phyloP scores from a whole-genome alignment of 1,140 invertebrate species.

The Pteromalus puparum region DNA sequence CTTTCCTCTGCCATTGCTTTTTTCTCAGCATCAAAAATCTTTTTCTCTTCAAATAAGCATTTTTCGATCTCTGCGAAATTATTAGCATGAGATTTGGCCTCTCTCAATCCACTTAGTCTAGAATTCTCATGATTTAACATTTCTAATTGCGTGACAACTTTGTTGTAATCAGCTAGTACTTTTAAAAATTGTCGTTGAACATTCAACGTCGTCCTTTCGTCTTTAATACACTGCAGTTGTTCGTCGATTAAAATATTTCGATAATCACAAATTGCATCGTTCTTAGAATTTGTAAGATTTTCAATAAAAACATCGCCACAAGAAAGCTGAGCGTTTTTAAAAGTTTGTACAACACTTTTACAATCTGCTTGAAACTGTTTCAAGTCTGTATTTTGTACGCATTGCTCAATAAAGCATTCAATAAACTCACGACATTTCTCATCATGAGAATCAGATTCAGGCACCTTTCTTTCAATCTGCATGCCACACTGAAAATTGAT shows the following conservation, averaged over 20 bases:
- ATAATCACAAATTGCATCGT: background rate
- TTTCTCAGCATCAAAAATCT: background rate
- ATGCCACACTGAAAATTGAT: too few species aligned
- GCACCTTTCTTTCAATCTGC: too few species aligned
- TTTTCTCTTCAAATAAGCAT: background rate
- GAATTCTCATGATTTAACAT: background rate
- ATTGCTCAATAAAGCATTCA: background rate
- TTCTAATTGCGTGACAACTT: background rate
- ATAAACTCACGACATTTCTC: background rate
- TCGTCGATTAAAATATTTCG: background rate
- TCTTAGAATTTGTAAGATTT: background rate
- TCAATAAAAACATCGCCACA: background rate
- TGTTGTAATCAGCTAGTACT: slow-evolving; percentile 1
- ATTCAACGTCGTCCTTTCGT: background rate
- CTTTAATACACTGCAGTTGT: background rate
- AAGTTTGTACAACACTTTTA: background rate
- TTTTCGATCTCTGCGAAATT: background rate
- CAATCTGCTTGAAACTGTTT: background rate
- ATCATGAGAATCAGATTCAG: too few species aligned
- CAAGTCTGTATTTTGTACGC: background rate
- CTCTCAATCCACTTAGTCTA: background rate
- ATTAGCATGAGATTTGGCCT: background rate
- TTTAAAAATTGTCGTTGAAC: slow-evolving; percentile 10
- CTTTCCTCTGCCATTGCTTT: background rate
- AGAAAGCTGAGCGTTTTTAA: background rate